Base-by-base conservation (phyloP, 2,888 invertebrate species). In the Fissipunctia ypsillon region DNA sequence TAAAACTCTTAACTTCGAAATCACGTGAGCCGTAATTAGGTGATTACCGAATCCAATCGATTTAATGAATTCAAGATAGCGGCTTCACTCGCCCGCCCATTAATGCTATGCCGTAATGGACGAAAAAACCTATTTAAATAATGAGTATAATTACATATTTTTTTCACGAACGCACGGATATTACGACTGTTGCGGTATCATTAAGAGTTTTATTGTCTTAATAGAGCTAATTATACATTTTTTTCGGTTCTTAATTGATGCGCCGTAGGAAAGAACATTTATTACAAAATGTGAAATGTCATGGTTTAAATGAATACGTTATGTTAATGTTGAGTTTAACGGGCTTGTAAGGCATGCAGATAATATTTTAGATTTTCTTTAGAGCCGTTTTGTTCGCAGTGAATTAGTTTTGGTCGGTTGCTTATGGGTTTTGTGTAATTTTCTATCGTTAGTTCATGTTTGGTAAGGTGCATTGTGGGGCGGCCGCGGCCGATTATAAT, bases 161-260 rank as follows among this genome's bases (percentile, higher is more conserved):
- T 94, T 95, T 95, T 95, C 95, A 95, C 94, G 92, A 95, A 94
- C 93, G 91, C 93, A 95, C 95, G 94, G 94, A 94, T 93, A 94
- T 95, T 94, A 95, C 94, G 92, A 89, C 92, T 95, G 95, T 94
- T 94, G 95, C 95, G 94, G 95, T 95, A 95, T 96, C 96, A 96
- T 96, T 95, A 96, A 95, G 95, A 95, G 91, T 95, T 96, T 96
- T 96, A 96, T 96, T 96, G 96, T 96, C 95, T 96, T 96, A 95
- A 96, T 96, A 95, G 94, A 95, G 90, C 95, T 96, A 95, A 96
- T 96, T 96, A 96, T 95, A 95, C 92, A 95, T 96, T 96, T 96
- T 95, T 96, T 95, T 95, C 95, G 96, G 95, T 90, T 91, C 92
- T 94, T 95, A 95, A 96, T 96, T 95, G 96, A 96, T 94, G 95